Evolutionary conservation across 92 coral and sea anemone genomes (phyloP), one percentile per base, ranked within the genome.

Genomic region (Phymanthus crucifer): DNA sequence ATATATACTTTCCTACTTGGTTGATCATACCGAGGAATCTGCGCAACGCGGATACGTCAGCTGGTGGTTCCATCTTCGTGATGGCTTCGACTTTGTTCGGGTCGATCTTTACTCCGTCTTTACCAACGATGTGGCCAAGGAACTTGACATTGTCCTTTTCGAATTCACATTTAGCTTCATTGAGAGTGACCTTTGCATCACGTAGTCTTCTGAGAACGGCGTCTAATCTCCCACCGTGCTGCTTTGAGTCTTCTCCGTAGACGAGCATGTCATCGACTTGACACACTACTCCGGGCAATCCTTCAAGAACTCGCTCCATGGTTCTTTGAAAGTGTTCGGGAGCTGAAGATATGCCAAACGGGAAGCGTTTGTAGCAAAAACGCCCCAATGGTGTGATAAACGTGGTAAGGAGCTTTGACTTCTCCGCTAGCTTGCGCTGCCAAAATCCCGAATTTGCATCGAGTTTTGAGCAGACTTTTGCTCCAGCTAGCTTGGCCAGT

Each of bases 391-490:
- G 87, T 2, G 93, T 77, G 46, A 86, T 89, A 71, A 91, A 91
- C 54, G 92, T 85, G 36, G 90, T 89, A 3, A 80, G 67, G 7
- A 75, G 58, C 73, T 86, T 86, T 29, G 89, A 86, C 16, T 79
- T 67, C 36, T 78, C 84, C 46, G 46, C 75, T 43, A 92, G 78
- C 88, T 86, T 83, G 21, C 85, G 26, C 72, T 92, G 89, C 93
- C 97, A 86, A 75, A 92, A 83, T 70, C 89, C 93, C 18, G 83
- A 78, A 75, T 92, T 92, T 18, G 89, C 85, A 81, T 86, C 91
- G 6, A 89, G 73, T 72, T 89, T 92, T 19, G 91, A 84, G 75
- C 88, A 70, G 17, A 87, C 81, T 46, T 89, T 84, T 13, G 90
- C 93, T 9, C 93, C 97, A 57, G 91, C 81, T 56, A 86, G 80